Evolutionary conservation across 2,888 invertebrate genomes (phyloP).

Genomic region (Drosophila demipolita): DNA sequence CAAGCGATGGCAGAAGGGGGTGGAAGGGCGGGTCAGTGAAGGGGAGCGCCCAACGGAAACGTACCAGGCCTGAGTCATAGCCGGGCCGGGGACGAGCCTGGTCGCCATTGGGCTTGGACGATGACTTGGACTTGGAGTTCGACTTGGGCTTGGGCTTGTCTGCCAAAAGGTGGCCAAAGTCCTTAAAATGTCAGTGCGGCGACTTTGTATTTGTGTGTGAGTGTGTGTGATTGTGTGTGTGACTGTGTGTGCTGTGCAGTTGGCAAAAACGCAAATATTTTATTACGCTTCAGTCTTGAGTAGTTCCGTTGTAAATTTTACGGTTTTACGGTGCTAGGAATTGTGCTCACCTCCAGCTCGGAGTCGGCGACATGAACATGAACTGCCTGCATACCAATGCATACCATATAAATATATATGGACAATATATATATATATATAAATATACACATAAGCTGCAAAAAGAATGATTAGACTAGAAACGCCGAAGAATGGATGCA

Average conservation of each 20-base stretch:
- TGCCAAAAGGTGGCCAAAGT: constrained; percentile 50
- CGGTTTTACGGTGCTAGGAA: constrained; percentile 74
- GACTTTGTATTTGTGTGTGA: constrained; percentile 12
- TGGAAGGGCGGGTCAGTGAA: not conserved
- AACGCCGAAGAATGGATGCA: not conserved
- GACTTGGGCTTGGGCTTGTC: constrained; percentile 35
- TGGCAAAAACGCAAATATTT: constrained; percentile 80
- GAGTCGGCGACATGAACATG: constrained; percentile 42
- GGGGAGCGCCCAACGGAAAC: constrained; percentile 54
- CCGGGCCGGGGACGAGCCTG: constrained; percentile 35
- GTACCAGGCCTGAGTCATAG: constrained; percentile 71
- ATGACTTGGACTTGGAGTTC: constrained; percentile 25
- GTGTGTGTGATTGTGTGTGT: constrained; percentile 42
- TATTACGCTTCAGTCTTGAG: constrained; percentile 82
- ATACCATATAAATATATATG: constrained; percentile 29
- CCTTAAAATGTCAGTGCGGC: constrained; percentile 64
- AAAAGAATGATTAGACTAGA: not conserved
- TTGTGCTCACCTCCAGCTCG: constrained; percentile 51
- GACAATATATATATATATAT: constrained; percentile 1
- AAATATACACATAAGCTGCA: not conserved
- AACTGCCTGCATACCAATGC: constrained; percentile 34
- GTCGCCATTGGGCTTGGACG: constrained; percentile 49
- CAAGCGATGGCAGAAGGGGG: constrained; percentile 46
- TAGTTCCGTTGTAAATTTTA: constrained; percentile 82
- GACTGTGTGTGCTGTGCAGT: constrained; percentile 51